Base-by-base conservation (phyloP, 2,888 invertebrate species). In the Lepidochrysops patricia region DNA sequence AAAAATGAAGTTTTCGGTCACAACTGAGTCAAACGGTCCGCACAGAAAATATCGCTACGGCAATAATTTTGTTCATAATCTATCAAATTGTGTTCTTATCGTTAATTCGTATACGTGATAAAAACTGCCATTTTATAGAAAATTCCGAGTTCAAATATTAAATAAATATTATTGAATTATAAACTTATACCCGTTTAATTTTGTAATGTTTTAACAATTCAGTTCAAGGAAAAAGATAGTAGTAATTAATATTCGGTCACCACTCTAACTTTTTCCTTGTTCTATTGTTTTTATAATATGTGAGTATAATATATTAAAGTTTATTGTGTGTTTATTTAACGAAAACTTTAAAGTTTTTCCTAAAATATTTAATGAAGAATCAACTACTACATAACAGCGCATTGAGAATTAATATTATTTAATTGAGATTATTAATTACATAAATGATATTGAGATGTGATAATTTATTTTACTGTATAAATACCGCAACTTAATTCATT, bases 41-140 rank as follows among this genome's bases (percentile, higher is more conserved):
- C 2, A 27, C 27, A 15, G 29, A 61, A 49, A 37, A 65, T 66
- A 76, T 76, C 68, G 72, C 67, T 70, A 66, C 68, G 79, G 85
- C 82, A 86, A 85, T 84, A 84, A 84, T 73, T 75, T 72, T 63
- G 63, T 71, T 72, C 64, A 64, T 71, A 63, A 70, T 71, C 67
- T 63, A 62, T 67, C 61, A 64, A 68, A 67, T 68, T 80, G 75
- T 77, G 77, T 82, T 81, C 74, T 70, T 66, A 74, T 73, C 71
- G 69, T 79, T 76, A 72, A 78, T 79, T 79, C 66, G 80, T 84
- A 83, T 83, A 82, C 80, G 86, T 84, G 84, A 85, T 84, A 85
- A 70, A 76, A 75, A 85, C 87, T 87, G 87, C 87, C 87, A 86
- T 85, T 84, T 84, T 80, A 69, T 76, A 78, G 76, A 69, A 64